Conservation (phyloP, 1,140 invertebrate species). For the Fopius arisanus region DNA sequence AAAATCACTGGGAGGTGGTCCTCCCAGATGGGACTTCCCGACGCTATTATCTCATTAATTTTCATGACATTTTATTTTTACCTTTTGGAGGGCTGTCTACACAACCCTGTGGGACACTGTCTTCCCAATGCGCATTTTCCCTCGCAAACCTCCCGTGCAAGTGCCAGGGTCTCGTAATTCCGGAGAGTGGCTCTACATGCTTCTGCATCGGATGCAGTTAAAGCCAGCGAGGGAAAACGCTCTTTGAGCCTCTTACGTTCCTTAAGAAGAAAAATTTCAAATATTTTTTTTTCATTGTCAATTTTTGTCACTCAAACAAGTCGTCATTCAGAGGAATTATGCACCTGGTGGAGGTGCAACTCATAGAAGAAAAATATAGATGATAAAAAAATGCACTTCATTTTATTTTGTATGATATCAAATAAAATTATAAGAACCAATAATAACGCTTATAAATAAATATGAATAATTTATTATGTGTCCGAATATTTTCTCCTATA, state of each 20-base stretch:
- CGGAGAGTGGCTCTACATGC: conserved; percentile 79
- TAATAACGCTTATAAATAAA: too few species aligned
- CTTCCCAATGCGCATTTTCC: conserved; percentile 85
- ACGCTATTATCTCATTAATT: too few species aligned
- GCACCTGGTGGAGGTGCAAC: too few species aligned
- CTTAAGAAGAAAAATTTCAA: conserved; percentile 61
- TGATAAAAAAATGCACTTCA: too few species aligned
- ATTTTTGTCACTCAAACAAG: background rate
- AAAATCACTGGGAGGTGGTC: too few species aligned
- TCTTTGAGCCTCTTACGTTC: conserved; percentile 84
- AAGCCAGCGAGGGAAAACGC: conserved; percentile 80
- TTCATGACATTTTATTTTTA: conserved; percentile 32
- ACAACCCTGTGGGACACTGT: conserved; percentile 81
- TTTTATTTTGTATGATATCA: too few species aligned
- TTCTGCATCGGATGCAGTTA: conserved; percentile 77
- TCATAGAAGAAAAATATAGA: too few species aligned
- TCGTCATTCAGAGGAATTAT: background rate
- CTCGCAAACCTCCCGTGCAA: conserved; percentile 82
- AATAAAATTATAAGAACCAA: too few species aligned
- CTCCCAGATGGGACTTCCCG: too few species aligned
- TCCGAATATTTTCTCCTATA: too few species aligned
- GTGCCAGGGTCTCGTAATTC: conserved; percentile 81
- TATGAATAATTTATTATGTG: too few species aligned
- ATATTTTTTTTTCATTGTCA: background rate
- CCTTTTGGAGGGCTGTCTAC: conserved; percentile 67